Base-by-base conservation (phyloP, 1,140 invertebrate genomes). In the Colletes latitarsis region DNA sequence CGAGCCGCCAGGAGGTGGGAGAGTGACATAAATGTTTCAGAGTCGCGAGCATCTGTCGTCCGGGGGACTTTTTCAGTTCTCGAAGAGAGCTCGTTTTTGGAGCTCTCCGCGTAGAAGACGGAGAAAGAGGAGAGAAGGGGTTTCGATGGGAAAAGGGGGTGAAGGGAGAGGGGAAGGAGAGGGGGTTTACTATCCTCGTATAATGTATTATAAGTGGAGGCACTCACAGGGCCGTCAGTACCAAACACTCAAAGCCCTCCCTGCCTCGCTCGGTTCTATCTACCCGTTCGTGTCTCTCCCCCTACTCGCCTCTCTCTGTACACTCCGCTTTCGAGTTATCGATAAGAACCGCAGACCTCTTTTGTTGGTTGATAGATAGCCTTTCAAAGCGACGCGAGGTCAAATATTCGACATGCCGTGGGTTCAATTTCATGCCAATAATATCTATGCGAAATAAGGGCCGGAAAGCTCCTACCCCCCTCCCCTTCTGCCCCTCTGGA, bases 301-400 rank as follows among this genome's bases (percentile, higher is more conserved):
- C 8, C 43, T 19, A 17, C 60, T n/a, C 39, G 39, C 30, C 53
- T 43, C 30, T 58, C 71, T 78, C 79, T 67, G 82, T 82, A 86
- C 82, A 82, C 84, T 84, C 81, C 77, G 82, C 82, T 88, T 89
- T 86, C 84, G 87, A 82, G 87, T 88, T 88, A 89, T 89, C 89
- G 88, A 90, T 89, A 89, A 89, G 89, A 88, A 85, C 70, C 87
- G 80, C 76, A 77, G 78, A 82, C 77, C 82, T 86, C 82, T 84
- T 89, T 89, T 89, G 88, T 87, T 73, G 82, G 82, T 82, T 87
- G 88, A 89, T 89, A 89, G 86, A 90, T 90, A 89, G 85, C 86
- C 88, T 88, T 86, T 86, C 80, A 83, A 58, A 81, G 77, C 77
- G 88, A 87, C 82, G 79, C 74, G 81, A 82, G 88, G 87, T 89